Evolutionary conservation across 2,113 vertebrate genomes (phyloP), one percentile per base, ranked within the genome.

Genomic region (Rhegmatorhina hoffmannsi): DNA sequence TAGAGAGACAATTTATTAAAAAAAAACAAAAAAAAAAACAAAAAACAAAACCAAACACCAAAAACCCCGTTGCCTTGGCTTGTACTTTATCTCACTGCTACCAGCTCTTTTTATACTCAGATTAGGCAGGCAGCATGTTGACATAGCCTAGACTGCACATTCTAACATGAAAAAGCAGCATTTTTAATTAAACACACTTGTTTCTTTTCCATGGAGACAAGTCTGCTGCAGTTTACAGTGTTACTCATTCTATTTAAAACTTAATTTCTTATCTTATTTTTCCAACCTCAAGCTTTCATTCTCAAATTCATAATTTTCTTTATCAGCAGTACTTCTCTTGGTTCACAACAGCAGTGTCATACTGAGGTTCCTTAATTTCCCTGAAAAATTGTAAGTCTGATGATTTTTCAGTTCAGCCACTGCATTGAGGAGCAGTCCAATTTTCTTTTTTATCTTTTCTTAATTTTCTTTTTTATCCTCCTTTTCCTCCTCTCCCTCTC

Each of bases 41-140:
- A 10, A 2, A 11, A 7, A 1, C 1, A 75, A 55, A 38, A 38
- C 38, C 8, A 38, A 13, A 40, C 40, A 40, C 40, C 40, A 43
- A 15, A 43, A 43, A 43, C 15, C 5, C 79, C 26, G 47, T 49
- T 87, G 23, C 55, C 53, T 86, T 96, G 59, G 70, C n/a, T 91
- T 80, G 28, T 52, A 59, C 19, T 91, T 97, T 93, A 94, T 95
- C 90, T 94, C 86, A 75, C 43, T 62, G 31, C 59, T 68, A 64
- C 69, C 64, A 92, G 84, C 29, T 78, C 55, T 78, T 75, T 74
- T 88, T 76, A 3, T 55, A 16, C 25, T 67, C 49, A 6, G 28
- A 59, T 93, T 82, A 94, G 74, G 49, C 80, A 91, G 67, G 78
- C 66, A 75, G 82, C 26, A 13, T 87, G 58, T 91, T 92, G 67